Conservation (phyloP, 2,113 vertebrate genomes). For the Phainopepla nitens region DNA sequence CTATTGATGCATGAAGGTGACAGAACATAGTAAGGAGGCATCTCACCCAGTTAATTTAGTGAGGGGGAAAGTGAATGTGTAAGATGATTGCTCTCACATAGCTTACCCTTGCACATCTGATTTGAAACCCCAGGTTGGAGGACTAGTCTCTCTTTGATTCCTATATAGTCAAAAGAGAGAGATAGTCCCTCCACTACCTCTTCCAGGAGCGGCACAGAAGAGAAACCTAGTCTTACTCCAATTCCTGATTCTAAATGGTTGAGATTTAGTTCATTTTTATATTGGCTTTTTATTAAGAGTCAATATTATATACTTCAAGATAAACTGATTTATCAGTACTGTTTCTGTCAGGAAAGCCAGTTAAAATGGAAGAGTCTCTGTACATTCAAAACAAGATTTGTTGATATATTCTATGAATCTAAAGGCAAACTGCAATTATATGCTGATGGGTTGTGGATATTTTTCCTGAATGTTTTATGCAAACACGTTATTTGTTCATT, state of each 20-base stretch:
- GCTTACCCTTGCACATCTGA: neutral
- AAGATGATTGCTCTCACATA: neutral
- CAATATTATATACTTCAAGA: neutral
- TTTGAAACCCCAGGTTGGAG: neutral
- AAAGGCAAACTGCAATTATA: slow-evolving; percentile 45
- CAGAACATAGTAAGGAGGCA: neutral
- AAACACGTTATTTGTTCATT: slow-evolving; percentile 69
- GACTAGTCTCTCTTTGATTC: neutral
- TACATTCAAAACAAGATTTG: neutral
- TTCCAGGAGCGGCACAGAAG: neutral
- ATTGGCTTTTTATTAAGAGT: neutral
- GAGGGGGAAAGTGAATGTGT: neutral
- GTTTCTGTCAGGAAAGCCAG: neutral
- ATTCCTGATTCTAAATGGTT: neutral
- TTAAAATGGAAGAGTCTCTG: neutral
- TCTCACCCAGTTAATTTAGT: neutral
- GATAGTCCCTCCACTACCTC: neutral
- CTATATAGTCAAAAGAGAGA: neutral
- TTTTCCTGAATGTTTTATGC: slow-evolving; percentile 54
- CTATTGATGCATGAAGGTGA: neutral
- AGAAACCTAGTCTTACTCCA: neutral
- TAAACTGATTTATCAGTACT: neutral
- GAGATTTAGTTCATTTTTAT: neutral
- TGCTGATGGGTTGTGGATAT: slow-evolving; percentile 35
- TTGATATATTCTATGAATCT: neutral